Base-by-base conservation (phyloP, 2,888 invertebrate genomes). In the Eristalis arbustorum region DNA sequence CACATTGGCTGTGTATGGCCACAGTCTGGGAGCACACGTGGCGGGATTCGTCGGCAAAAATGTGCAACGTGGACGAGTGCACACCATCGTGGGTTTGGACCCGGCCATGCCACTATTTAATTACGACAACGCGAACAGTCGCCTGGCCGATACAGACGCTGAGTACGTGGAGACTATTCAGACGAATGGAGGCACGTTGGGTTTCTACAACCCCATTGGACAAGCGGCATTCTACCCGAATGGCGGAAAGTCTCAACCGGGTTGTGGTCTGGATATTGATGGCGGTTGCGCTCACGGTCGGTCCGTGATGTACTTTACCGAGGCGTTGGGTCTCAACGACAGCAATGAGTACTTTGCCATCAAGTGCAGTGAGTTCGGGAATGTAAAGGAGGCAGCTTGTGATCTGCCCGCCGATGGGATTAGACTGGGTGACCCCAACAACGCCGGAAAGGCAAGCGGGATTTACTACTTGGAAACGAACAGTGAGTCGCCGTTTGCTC, bases 21-120 rank as follows among this genome's bases (percentile, higher is more conserved):
- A 94, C 81, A 94, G 94, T 78, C 91, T 94, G 31, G 94, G 94
- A 0, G 94, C 94, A 1, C 94, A 94, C 85, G 94, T 94, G 1
- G 94, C 94, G 11, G 94, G 94, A 0, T 94, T 94, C 66, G 94
- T 94, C 13, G 94, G 94, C 1, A 94, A 94, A 72, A 93, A 92
- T 89, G 93, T 94, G 1, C 92, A 92, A 67, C 89, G 93, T 89
- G 94, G 94, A 59, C 93, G 93, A 23, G 93, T 94, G 61, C 93
- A 94, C 89, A 93, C 94, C 3, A 94, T 94, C 25, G 93, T 94
- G 88, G 94, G 88, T 6, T 56, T 89, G 25, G 90, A 90, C 77
- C 88, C 89, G 25, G 89, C 89, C 0, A 66, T 81, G 59, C 89
- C 89, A 42, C 57, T 89, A 6, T 89, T 89, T 34, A 40, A 18